Conservation (phyloP, 2,113 vertebrate species). For the Semnornis frantzii region DNA sequence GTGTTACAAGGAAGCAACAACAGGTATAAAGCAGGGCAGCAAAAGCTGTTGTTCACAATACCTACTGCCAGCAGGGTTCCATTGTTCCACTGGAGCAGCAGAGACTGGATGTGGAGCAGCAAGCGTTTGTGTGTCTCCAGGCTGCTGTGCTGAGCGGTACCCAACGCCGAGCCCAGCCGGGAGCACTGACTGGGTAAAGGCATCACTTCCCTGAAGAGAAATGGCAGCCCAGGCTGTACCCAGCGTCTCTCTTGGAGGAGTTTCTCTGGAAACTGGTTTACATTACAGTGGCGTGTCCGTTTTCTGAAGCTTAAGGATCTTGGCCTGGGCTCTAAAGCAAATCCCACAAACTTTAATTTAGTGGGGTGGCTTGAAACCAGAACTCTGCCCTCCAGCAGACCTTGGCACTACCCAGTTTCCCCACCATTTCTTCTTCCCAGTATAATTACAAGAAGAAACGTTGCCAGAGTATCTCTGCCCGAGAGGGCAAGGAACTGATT, state of each 20-base stretch:
- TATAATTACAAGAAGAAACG: not conserved
- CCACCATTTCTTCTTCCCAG: not conserved
- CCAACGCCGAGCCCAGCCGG: not conserved
- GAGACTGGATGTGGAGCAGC: not conserved
- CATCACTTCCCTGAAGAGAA: not conserved
- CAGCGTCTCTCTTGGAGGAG: not conserved
- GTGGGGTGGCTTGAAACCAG: not conserved
- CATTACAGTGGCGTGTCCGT: not conserved
- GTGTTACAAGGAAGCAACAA: not conserved
- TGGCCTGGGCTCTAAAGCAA: conserved; percentile 1
- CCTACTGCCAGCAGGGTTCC: not conserved
- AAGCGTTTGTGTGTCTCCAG: not conserved
- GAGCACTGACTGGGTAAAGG: not conserved
- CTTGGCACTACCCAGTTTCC: conserved; percentile 15
- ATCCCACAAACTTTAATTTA: not conserved
- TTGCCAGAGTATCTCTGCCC: not conserved
- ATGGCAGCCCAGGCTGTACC: not conserved
- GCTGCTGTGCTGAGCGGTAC: not conserved
- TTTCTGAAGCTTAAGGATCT: not conserved
- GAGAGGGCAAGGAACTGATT: not conserved
- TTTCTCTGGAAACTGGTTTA: not conserved
- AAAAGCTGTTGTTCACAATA: not conserved
- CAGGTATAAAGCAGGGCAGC: not conserved
- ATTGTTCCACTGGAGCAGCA: not conserved
- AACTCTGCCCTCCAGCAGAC: conserved; percentile 21